Percentiles rank a stretch among this genome's conserved stretches.
Evolutionary conservation across 2,888 invertebrate genomes (phyloP).

Genomic region (Lycaena phlaeas): DNA sequence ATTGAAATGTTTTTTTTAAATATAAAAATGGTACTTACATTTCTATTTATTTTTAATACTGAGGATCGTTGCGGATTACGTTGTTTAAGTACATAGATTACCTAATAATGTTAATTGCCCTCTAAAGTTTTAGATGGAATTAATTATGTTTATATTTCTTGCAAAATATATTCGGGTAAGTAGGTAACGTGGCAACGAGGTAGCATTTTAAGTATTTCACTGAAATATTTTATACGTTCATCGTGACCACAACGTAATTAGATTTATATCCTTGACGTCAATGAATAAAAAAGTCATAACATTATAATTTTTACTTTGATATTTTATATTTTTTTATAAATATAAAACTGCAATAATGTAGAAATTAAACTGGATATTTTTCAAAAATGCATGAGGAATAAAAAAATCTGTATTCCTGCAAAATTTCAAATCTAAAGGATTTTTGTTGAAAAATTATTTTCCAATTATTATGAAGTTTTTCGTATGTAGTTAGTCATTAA

Average conservation of each 20-base stretch:
- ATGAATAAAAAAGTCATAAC: not conserved
- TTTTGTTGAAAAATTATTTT: not conserved
- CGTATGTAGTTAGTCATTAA: conserved; percentile 12
- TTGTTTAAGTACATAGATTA: too few relatives aligned
- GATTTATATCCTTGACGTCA: conserved; percentile 1
- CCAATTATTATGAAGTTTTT: not conserved
- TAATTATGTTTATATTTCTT: not conserved
- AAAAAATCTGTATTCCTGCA: too few relatives aligned
- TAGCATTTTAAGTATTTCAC: not conserved
- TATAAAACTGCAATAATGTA: too few relatives aligned
- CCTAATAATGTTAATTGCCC: too few relatives aligned
- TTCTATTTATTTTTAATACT: too few relatives aligned
- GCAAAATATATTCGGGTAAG: not conserved
- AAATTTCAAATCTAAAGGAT: not conserved
- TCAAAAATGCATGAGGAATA: too few relatives aligned
- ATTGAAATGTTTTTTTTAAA: too few relatives aligned
- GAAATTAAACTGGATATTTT: too few relatives aligned
- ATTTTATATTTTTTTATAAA: not conserved
- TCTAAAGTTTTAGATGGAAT: too few relatives aligned
- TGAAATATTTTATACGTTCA: not conserved
- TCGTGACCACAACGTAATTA: not conserved
- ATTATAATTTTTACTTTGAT: not conserved
- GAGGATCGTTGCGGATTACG: too few relatives aligned
- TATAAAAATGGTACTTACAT: too few relatives aligned
- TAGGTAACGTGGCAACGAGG: not conserved